Conservation (phyloP, 2,888 invertebrate genomes). For the Acronicta alni region DNA sequence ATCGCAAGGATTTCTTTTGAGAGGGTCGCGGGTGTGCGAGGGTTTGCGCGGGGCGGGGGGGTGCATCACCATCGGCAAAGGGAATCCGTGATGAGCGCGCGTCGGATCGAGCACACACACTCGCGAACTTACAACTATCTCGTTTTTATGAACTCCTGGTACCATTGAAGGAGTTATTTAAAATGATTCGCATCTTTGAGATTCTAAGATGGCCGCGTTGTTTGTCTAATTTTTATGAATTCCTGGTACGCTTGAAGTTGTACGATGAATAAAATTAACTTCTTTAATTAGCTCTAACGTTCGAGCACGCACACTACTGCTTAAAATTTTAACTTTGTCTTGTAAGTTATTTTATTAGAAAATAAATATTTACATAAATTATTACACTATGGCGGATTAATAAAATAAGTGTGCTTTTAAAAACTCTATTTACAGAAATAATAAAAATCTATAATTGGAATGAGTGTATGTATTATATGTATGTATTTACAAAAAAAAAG, state of each 20-base stretch:
- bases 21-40: conserved; percentile 41
- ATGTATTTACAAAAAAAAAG: too few relatives aligned
- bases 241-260: not conserved
- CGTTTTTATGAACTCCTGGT: conserved; percentile 52
- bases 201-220: not conserved
- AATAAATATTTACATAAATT: too few relatives aligned
- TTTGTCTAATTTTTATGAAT: not conserved
- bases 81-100: conserved; percentile 76
- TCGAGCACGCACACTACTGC: too few relatives aligned
- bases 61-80: conserved; percentile 64
- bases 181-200: conserved; percentile 18
- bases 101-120: conserved; percentile 49
- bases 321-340: too few relatives aligned
- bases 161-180: conserved; percentile 33
- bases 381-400: too few relatives aligned
- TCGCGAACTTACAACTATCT: conserved; percentile 47
- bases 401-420: too few relatives aligned
- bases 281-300: too few relatives aligned
- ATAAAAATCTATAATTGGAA: too few relatives aligned
- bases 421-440: too few relatives aligned
- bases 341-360: too few relatives aligned
- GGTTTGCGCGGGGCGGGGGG: conserved; percentile 19
- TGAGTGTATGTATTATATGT: too few relatives aligned
- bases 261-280: too few relatives aligned
- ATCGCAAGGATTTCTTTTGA: conserved; percentile 62